These are phyloP conservation scores for Hippocampus barbouri DNA, from an alignment of 2,113 vertebrate species.

Conservation along the genomic window DNA sequence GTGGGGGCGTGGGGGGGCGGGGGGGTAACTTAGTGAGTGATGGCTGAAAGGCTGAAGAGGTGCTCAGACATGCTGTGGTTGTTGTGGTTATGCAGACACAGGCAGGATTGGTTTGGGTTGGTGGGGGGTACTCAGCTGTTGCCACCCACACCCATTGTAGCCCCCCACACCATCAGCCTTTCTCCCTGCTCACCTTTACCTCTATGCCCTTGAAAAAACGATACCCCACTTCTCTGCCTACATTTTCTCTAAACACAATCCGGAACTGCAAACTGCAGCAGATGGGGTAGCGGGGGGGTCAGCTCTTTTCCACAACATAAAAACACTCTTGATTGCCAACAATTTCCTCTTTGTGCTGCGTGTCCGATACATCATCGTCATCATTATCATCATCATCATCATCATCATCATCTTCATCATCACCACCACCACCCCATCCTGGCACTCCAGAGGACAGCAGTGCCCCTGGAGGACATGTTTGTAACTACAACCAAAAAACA, in stretches of 20 bases:
- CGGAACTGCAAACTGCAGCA: neutral
- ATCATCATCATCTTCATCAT: constrained; percentile 39
- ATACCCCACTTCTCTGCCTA: constrained; percentile 12
- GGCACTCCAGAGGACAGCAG: constrained; percentile 51
- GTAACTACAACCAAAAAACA: constrained; percentile 23
- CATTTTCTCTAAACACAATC: constrained; percentile 7
- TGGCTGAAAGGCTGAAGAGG: constrained; percentile 68
- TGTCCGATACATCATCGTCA: constrained; percentile 32
- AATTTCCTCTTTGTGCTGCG: constrained; percentile 56
- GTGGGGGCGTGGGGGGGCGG: constrained; percentile 11
- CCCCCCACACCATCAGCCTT: constrained; percentile 58
- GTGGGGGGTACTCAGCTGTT: constrained; percentile 61
- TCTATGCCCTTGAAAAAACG: constrained; percentile 32
- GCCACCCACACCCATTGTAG: constrained; percentile 68
- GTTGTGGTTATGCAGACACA: constrained; percentile 45
- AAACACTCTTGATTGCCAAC: constrained; percentile 44
- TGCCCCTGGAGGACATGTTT: constrained; percentile 58
- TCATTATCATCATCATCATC: constrained; percentile 1
- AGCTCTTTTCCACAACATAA: constrained; percentile 31
- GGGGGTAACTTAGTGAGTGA: constrained; percentile 67
- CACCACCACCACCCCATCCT: constrained; percentile 29
- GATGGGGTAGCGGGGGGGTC: constrained; percentile 14
- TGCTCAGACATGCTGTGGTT: constrained; percentile 71
- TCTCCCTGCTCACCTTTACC: constrained; percentile 54
- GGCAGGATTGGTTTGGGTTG: constrained; percentile 27